These are phyloP conservation scores for Eudyptes chrysolophus DNA, from an alignment of 2,113 vertebrate genomes.

Conservation along the genomic window DNA sequence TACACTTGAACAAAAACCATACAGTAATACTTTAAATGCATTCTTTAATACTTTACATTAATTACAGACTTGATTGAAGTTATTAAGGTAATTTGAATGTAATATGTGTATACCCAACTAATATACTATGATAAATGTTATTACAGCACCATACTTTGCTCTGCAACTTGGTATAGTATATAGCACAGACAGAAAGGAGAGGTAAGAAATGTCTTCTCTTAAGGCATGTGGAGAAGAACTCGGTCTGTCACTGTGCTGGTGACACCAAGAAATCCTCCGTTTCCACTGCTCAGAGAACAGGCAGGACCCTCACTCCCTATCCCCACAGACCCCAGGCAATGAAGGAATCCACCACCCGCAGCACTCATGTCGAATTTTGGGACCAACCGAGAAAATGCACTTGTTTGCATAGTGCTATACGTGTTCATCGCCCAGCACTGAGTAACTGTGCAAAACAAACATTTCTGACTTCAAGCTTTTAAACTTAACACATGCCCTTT, in stretches of 20 bases:
- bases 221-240: background rate
- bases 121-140: background rate
- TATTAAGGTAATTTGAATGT: background rate
- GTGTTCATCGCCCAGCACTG: background rate
- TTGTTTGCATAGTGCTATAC: background rate
- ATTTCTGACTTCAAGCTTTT: constrained; percentile 32
- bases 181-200: background rate
- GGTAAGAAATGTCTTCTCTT: background rate
- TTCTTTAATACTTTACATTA: background rate
- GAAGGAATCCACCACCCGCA: background rate
- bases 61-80: background rate
- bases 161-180: background rate
- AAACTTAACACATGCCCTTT: constrained; percentile 21
- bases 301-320: background rate
- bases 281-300: background rate
- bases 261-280: background rate
- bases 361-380: background rate
- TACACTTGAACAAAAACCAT: background rate
- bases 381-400: background rate
- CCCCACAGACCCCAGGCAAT: background rate
- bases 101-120: background rate
- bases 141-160: background rate
- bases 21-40: background rate
- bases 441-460: constrained; percentile 21
- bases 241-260: background rate